A percentile compares a stretch with the other conserved stretches of the same genome.
Evolutionary conservation across 2,888 invertebrate species (phyloP).

Genomic region (Pristionchus japonicus): DNA sequence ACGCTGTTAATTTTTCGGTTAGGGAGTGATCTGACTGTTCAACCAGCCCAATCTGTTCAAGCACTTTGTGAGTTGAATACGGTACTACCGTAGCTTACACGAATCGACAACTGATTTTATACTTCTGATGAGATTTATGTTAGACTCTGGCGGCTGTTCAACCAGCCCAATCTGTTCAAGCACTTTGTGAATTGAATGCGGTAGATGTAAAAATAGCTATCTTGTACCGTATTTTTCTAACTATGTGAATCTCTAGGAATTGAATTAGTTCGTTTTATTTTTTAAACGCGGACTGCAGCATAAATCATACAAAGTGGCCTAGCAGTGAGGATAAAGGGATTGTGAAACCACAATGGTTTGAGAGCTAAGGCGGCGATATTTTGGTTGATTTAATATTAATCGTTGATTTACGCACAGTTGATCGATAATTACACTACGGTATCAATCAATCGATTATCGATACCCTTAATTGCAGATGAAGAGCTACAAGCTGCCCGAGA

Average conservation of each 20-base stretch:
- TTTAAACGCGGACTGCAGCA: too few relatives aligned
- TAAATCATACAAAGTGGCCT: too few relatives aligned
- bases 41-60: constrained; percentile 71
- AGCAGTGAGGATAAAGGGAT: too few relatives aligned
- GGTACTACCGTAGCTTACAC: neutral
- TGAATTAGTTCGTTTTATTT: too few relatives aligned
- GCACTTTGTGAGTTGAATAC: constrained; percentile 61
- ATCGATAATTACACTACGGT: too few relatives aligned
- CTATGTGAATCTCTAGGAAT: too few relatives aligned
- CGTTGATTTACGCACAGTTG: too few relatives aligned
- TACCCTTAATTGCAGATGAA: constrained; percentile 62
- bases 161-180: constrained; percentile 70
- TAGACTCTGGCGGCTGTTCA: constrained; percentile 73
- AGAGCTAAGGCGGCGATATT: too few relatives aligned
- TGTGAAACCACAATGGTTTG: too few relatives aligned
- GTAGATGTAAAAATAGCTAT: too few relatives aligned
- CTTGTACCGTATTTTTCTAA: too few relatives aligned
- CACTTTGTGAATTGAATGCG: constrained; percentile 61
- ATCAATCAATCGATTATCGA: neutral
- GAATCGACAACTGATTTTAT: neutral
- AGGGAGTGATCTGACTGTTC: constrained; percentile 72
- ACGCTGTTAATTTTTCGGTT: neutral
- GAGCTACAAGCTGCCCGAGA: constrained; percentile 68
- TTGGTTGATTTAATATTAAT: too few relatives aligned
- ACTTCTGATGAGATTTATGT: neutral